phyloP scores from a whole-genome alignment of 2,113 vertebrate species.

The Myrmecobius fasciatus region DNA sequence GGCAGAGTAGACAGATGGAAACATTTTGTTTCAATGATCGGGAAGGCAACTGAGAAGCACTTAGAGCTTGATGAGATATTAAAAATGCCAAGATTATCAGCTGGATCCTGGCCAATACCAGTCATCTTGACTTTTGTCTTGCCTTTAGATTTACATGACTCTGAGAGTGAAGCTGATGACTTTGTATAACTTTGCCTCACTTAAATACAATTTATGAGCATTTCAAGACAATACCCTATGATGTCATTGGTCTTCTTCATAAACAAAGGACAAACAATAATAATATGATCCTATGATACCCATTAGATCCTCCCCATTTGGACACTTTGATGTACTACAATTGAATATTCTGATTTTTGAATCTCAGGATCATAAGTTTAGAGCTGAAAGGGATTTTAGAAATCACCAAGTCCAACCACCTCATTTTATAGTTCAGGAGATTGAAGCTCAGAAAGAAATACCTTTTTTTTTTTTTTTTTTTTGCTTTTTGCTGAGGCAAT shows the following conservation, averaged over 20 bases:
- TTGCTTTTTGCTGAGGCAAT: too few species aligned
- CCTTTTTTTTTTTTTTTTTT: too few species aligned
- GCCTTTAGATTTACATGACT: not conserved
- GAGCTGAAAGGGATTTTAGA: not conserved
- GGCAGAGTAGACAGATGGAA: not conserved
- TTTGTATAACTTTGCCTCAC: not conserved
- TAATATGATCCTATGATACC: not conserved
- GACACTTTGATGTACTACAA: too few species aligned
- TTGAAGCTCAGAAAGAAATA: not conserved
- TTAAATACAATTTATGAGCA: not conserved
- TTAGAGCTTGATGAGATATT: not conserved
- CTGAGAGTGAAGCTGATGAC: not conserved
- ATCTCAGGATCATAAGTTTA: not conserved
- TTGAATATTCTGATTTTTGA: not conserved
- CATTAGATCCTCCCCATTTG: not conserved
- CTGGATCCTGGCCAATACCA: not conserved
- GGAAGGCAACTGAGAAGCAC: not conserved
- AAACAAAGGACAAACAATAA: not conserved
- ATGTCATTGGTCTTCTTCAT: not conserved
- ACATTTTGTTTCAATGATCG: not conserved
- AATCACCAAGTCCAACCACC: not conserved
- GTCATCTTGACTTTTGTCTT: not conserved
- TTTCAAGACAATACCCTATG: not conserved
- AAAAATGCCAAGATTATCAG: not conserved
- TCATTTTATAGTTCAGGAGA: not conserved